Evolutionary conservation across 1,140 invertebrate genomes (phyloP).

Genomic region (Adelges cooleyi): DNA sequence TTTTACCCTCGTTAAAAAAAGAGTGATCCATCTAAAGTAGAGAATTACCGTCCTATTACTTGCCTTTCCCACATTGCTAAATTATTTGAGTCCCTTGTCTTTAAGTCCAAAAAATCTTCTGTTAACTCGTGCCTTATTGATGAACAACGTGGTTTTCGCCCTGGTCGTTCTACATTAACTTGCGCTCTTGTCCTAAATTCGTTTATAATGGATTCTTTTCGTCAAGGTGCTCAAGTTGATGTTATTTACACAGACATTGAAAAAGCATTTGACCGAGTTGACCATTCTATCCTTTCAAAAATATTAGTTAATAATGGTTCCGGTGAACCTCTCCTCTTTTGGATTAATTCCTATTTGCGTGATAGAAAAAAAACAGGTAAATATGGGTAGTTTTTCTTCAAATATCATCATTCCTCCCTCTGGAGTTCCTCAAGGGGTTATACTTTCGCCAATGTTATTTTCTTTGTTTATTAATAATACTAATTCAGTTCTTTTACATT

Average conservation of each 20-base stretch:
- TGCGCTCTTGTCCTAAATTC: too few species aligned
- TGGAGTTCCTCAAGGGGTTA: background rate
- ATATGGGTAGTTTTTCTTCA: background rate
- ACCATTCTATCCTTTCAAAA: background rate
- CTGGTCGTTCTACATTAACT: too few species aligned
- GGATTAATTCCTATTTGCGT: background rate
- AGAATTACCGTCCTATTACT: too few species aligned
- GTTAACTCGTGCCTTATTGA: too few species aligned
- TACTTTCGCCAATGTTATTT: background rate
- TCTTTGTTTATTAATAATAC: background rate
- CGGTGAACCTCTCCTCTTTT: background rate
- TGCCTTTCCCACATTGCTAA: too few species aligned
- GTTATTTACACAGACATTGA: background rate
- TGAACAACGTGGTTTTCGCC: too few species aligned
- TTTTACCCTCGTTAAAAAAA: too few species aligned
- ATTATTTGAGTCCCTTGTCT: too few species aligned
- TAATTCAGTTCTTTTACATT: background rate
- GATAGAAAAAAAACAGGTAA: background rate
- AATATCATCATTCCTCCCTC: background rate
- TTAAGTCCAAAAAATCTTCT: too few species aligned
- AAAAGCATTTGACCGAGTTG: background rate
- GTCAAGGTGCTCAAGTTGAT: background rate
- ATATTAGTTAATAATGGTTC: background rate
- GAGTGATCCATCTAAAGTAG: too few species aligned
- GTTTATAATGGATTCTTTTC: background rate